phyloP scores from a whole-genome alignment of 2,113 vertebrate genomes.

The Trogon melanurus region DNA sequence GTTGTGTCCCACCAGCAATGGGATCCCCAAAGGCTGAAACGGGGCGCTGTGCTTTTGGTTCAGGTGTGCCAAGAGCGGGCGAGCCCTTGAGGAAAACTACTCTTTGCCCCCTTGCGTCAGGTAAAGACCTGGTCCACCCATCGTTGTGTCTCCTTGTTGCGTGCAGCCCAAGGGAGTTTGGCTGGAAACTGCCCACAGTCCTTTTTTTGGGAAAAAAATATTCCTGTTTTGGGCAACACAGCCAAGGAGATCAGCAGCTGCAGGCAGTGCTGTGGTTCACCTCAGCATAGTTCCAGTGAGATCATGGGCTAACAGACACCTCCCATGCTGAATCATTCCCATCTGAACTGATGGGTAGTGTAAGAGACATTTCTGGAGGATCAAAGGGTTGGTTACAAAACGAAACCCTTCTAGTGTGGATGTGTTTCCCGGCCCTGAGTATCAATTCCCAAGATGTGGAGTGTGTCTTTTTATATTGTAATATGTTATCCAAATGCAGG shows the following conservation, averaged over 20 bases:
- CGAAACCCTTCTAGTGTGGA: background rate
- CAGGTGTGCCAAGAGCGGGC: background rate
- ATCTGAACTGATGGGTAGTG: fast-evolving
- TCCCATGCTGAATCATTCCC: background rate
- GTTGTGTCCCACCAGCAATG: fast-evolving
- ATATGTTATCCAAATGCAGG: background rate
- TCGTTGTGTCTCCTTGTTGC: fast-evolving
- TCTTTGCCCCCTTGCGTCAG: fast-evolving
- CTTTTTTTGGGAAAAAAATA: no score
- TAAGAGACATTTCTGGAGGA: background rate
- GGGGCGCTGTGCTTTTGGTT: background rate
- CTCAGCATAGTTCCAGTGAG: background rate
- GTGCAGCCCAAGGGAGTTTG: background rate
- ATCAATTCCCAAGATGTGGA: background rate
- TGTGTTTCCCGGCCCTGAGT: background rate
- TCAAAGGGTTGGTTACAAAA: background rate
- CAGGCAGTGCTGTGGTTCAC: background rate
- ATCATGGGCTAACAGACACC: fast-evolving
- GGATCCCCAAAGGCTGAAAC: background rate
- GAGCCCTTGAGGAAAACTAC: background rate
- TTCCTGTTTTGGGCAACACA: background rate
- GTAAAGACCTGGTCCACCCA: background rate
- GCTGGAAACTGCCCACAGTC: background rate
- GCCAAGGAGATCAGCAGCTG: background rate
- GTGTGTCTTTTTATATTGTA: background rate